Evolutionary conservation across 2,113 vertebrate genomes (phyloP), one percentile per base, ranked within the genome.

Genomic region (Scartelaos histophorus): DNA sequence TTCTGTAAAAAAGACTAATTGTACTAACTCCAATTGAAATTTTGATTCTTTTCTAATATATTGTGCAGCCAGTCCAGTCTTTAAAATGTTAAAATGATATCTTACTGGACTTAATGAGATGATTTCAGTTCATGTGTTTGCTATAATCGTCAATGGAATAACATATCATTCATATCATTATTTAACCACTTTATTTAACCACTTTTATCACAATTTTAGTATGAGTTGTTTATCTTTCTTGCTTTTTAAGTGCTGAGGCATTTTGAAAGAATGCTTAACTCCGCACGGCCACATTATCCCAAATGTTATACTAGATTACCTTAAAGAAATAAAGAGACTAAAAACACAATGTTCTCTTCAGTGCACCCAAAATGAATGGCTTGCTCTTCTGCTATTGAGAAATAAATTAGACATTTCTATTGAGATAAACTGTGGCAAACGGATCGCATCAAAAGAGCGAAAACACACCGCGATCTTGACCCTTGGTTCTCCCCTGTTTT

Each of bases 351-450:
- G 29, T 64, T 64, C 19, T 17, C 19, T 64, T 64, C 34, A 38
- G 15, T 61, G 0, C 13, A 29, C 15, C 15, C 51, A 29, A 60
- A 58, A 64, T 64, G 34, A 64, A 64, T 64, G 34, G 7, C 19
- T 38, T 35, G 34, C 29, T n/a, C 34, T 64, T 19, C 15, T 43
- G 34, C 7, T 12, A 35, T 64, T 21, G 9, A 64, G 6, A 64
- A 21, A 64, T 62, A 43, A 64, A 61, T 61, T 34, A 61, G 58
- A 34, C 25, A 61, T 43, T 72, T 80, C 46, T 66, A 67, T 24
- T 2, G 5, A 43, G 21, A 10, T 1, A 57, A 38, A 49, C 10
- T n/a, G 29, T 70, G 34, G 15, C 34, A 24, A 60, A 75, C 58
- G 69, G 1, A 9, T 43, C 7, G 4, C 58, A 65, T 66, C 49